Percentiles rank a stretch among this genome's conserved stretches.
Evolutionary conservation across 1,140 invertebrate genomes (phyloP).

Genomic region (Sycophila sp.): DNA sequence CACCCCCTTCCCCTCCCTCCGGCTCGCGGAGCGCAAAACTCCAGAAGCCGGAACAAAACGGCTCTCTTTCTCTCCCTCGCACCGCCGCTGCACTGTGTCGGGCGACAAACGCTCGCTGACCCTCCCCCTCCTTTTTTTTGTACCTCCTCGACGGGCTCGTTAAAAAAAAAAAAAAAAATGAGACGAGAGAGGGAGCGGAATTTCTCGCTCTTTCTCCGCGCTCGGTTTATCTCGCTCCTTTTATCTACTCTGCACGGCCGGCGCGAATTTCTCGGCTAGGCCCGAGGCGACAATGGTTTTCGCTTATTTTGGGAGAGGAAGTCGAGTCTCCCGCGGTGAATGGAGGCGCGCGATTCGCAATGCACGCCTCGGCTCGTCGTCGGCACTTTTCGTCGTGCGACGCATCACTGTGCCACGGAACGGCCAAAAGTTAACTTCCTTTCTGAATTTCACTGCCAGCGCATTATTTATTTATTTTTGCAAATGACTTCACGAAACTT

Average conservation of each 20-base stretch:
- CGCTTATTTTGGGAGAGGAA: no score
- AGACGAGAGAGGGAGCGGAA: not conserved
- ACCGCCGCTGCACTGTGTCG: no score
- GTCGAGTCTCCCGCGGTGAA: not conserved
- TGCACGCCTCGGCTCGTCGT: not conserved
- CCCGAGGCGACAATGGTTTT: no score
- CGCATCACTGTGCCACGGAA: no score
- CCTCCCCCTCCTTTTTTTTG: no score
- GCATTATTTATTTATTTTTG: no score
- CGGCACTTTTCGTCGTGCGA: not conserved
- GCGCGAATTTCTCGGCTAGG: no score
- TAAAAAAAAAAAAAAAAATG: not conserved
- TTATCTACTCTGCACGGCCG: conserved; percentile 33
- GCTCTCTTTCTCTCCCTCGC: not conserved
- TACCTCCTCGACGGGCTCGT: no score
- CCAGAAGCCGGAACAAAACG: conserved; percentile 31
- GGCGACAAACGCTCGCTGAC: not conserved
- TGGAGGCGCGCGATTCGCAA: not conserved
- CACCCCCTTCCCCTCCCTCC: no score
- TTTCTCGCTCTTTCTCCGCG: not conserved
- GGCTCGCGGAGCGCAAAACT: not conserved
- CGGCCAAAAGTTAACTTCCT: no score
- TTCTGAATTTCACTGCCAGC: no score
- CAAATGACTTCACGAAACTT: no score
- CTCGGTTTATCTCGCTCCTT: conserved; percentile 29